phyloP scores from a whole-genome alignment of 1,140 invertebrate species.

The Drosophila nebulosa region DNA sequence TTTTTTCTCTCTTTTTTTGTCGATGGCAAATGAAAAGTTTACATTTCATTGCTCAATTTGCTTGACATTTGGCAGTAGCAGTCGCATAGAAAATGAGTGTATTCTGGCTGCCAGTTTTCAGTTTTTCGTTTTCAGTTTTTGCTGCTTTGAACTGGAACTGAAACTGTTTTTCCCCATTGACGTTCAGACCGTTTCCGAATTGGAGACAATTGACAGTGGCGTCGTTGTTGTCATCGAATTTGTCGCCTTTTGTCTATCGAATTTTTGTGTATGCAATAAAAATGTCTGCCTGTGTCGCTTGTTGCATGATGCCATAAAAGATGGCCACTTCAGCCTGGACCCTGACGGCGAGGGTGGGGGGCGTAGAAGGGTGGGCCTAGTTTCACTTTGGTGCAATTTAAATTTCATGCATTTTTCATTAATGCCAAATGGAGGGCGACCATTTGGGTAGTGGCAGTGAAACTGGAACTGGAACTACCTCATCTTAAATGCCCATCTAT shows the following conservation, averaged over 20 bases:
- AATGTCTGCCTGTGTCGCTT: conserved; percentile 54
- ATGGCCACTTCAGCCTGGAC: neutral
- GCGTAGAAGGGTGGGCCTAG: neutral
- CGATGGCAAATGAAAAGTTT: conserved; percentile 63
- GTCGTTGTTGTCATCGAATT: conserved; percentile 50
- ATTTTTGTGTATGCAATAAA: conserved; percentile 47
- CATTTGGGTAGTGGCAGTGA: conserved; percentile 26
- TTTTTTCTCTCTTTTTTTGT: conserved; percentile 29
- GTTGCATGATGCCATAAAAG: conserved; percentile 44
- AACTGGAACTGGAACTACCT: conserved; percentile 14
- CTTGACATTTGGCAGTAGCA: conserved; percentile 71
- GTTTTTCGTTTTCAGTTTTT: conserved; percentile 8
- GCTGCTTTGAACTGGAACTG: neutral
- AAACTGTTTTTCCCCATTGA: conserved; percentile 13
- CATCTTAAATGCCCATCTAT: conserved; percentile 77
- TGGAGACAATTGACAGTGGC: conserved; percentile 67
- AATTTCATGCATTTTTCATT: conserved; percentile 79
- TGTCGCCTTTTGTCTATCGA: conserved; percentile 33
- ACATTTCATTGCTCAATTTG: conserved; percentile 76
- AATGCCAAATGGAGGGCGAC: conserved; percentile 52
- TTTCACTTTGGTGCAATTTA: conserved; percentile 72
- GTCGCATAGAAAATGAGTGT: conserved; percentile 72
- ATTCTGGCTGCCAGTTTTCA: conserved; percentile 35
- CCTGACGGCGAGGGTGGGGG: no score
- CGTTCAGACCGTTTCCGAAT: conserved; percentile 35